Percentiles rank a stretch among this genome's conserved stretches.
phyloP scores from a whole-genome alignment of 2,797 vertebrate species.

The Monodelphis domestica region DNA sequence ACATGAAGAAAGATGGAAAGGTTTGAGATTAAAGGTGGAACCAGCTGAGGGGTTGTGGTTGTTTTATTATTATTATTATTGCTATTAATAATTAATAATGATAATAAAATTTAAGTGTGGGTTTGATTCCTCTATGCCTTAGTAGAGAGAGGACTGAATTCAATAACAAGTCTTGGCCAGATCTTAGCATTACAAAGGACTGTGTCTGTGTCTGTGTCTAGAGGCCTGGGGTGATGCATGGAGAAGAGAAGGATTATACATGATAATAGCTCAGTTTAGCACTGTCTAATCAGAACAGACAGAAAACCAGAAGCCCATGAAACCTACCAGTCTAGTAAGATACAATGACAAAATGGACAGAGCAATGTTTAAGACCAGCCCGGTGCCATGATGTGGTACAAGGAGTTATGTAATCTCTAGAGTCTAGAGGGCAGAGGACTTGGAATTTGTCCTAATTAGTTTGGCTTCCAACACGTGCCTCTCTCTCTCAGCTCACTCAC shows the following conservation, averaged over 20 bases:
- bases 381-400: not conserved
- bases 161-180: not conserved
- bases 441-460: not conserved
- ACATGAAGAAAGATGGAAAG: not conserved
- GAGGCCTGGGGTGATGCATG: not conserved
- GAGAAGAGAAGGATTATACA: not conserved
- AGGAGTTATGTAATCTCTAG: not conserved
- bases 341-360: not conserved
- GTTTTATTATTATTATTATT: not conserved
- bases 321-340: not conserved
- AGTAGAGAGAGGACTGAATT: not conserved
- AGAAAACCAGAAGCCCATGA: not conserved
- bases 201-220: not conserved
- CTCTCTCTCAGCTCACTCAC: not conserved
- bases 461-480: not conserved
- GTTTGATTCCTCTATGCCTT: not conserved
- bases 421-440: not conserved
- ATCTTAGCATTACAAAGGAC: not conserved
- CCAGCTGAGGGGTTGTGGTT: not conserved
- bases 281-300: not conserved
- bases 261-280: not conserved
- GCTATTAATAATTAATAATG: not conserved
- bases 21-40: not conserved
- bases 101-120: not conserved
- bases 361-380: not conserved